Conservation (phyloP, 2,888 invertebrate genomes). For the Oscheius sp. region DNA sequence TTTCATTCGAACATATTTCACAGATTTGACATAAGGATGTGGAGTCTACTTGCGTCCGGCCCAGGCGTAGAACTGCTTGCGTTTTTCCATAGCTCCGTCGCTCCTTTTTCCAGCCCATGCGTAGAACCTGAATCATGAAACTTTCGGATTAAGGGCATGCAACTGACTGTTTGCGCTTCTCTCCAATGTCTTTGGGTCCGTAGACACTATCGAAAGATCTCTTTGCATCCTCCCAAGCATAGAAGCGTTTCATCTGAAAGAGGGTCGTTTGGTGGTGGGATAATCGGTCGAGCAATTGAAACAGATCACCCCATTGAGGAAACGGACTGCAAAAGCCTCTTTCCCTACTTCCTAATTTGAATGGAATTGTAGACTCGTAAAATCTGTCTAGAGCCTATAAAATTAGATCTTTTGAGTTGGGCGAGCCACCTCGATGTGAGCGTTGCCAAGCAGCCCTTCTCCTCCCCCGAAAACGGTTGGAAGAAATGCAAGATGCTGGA, state of each 20-base stretch:
- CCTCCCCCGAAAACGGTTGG: no score
- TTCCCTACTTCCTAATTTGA: neutral
- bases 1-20: neutral
- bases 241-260: constrained; percentile 40
- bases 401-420: no score
- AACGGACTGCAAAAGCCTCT: neutral
- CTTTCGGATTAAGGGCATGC: no score
- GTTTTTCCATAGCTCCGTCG: constrained; percentile 21
- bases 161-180: constrained; percentile 39
- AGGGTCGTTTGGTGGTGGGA: neutral
- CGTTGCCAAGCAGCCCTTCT: no score
- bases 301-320: constrained; percentile 24
- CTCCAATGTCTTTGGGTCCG: constrained; percentile 30
- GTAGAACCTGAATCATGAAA: constrained; percentile 33
- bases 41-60: constrained; percentile 32
- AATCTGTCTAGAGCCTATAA: no score
- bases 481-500: no score
- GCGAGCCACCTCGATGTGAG: no score
- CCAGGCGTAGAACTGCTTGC: constrained; percentile 43
- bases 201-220: constrained; percentile 20
- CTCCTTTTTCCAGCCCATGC: constrained; percentile 41
- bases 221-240: constrained; percentile 38
- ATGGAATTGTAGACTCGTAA: neutral
- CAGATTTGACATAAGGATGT: neutral
- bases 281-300: constrained; percentile 8